Percentiles rank a stretch among this genome's conserved stretches.
Evolutionary conservation across 2,113 vertebrate genomes (phyloP).

Genomic region (Myotis lucifugus): DNA sequence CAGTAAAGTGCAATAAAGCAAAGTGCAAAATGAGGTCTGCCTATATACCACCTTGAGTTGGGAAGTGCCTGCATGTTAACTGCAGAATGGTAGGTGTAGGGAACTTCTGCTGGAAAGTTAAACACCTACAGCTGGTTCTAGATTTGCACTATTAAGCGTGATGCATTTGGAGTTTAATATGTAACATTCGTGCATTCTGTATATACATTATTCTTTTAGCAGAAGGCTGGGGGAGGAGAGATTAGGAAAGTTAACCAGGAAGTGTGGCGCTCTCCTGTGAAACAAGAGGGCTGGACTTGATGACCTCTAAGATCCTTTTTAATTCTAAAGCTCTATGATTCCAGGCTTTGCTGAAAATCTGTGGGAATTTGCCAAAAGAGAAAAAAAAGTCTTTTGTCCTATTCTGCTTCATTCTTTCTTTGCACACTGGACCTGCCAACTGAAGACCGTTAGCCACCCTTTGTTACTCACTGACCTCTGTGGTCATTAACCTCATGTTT

Average conservation of each 20-base stretch:
- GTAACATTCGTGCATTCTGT: not conserved
- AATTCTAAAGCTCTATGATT: slow-evolving; percentile 45
- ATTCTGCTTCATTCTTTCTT: not conserved
- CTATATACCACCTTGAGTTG: not conserved
- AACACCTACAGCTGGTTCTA: not conserved
- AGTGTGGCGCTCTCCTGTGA: not conserved
- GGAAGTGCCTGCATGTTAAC: not conserved
- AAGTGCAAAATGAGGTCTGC: not conserved
- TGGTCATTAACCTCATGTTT: slow-evolving; percentile 54
- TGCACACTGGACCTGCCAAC: not conserved
- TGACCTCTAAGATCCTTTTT: not conserved
- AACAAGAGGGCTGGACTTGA: not conserved
- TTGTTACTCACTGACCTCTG: not conserved
- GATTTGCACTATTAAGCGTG: not conserved
- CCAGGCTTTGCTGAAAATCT: slow-evolving; percentile 21
- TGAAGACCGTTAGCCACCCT: not conserved
- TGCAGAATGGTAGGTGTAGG: not conserved
- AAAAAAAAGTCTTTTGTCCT: not conserved
- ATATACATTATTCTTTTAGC: not conserved
- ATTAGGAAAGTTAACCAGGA: not conserved
- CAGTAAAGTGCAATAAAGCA: not conserved
- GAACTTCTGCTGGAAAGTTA: not conserved
- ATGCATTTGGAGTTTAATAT: not conserved
- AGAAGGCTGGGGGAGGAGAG: not conserved
- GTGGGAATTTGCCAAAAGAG: not conserved